These are phyloP conservation scores for Aphyosemion australe DNA, from an alignment of 2,113 vertebrate species.

Conservation along the genomic window DNA sequence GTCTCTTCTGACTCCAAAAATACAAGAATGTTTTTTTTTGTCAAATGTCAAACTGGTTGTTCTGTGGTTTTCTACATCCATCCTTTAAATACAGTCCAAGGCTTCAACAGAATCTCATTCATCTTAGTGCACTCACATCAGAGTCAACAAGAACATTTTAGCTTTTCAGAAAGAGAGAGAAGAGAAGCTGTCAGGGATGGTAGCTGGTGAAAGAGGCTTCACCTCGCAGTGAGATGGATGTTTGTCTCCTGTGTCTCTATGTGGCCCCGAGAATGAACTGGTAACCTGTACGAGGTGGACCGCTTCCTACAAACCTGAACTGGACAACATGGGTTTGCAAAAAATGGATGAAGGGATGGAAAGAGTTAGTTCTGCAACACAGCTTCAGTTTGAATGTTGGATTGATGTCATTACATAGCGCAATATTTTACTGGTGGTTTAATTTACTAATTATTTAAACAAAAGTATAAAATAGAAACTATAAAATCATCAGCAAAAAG, in stretches of 20 bases:
- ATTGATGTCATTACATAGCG: neutral
- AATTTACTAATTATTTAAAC: neutral
- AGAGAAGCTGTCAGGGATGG: slow-evolving; percentile 16
- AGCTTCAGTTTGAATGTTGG: neutral
- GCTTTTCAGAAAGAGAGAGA: slow-evolving; percentile 6
- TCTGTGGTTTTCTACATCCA: neutral
- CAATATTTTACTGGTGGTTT: neutral
- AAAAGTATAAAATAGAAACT: neutral
- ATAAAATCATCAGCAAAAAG: no score
- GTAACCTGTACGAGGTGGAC: no score
- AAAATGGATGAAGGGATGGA: no score
- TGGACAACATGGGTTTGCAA: no score
- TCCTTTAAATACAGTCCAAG: neutral
- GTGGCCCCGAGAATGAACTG: no score
- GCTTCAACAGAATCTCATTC: slow-evolving; percentile 15
- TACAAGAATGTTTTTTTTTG: neutral
- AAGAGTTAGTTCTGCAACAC: no score
- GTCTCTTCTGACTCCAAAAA: neutral
- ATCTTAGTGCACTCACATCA: neutral
- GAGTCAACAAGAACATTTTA: slow-evolving; percentile 4
- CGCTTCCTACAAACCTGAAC: no score
- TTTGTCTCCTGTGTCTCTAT: neutral
- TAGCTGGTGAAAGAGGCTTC: neutral
- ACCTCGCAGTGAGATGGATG: neutral
- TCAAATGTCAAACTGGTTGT: no score